Percentiles rank a stretch among this genome's conserved stretches.
phyloP scores from a whole-genome alignment of 2,888 invertebrate genomes.

The Campoplex nolae region DNA sequence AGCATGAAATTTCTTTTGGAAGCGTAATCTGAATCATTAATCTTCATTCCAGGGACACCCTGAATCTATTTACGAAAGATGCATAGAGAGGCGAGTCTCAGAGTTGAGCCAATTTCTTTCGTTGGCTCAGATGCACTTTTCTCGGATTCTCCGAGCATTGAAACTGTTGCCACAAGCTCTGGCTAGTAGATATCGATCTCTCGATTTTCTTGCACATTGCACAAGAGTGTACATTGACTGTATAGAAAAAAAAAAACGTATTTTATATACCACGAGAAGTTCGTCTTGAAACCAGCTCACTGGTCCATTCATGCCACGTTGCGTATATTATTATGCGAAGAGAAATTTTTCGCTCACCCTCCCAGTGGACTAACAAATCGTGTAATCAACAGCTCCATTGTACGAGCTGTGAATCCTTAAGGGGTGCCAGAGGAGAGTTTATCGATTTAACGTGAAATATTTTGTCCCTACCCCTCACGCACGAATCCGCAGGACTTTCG shows the following conservation, averaged over 20 bases:
- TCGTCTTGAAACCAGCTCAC: constrained; percentile 13
- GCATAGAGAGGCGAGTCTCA: constrained; percentile 28
- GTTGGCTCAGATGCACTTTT: constrained; percentile 28
- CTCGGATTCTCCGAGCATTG: constrained; percentile 17
- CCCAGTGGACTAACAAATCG: constrained; percentile 19
- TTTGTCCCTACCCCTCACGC: background rate
- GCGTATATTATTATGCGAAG: constrained; percentile 16
- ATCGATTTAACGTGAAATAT: constrained; percentile 8
- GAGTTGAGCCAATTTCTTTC: constrained; percentile 51
- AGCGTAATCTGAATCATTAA: background rate
- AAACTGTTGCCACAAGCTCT: constrained; percentile 27
- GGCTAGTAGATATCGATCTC: constrained; percentile 53
- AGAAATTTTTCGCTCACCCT: background rate
- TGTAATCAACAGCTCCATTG: constrained; percentile 53
- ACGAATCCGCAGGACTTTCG: background rate
- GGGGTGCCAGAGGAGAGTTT: constrained; percentile 12
- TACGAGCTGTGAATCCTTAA: background rate
- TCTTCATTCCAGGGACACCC: background rate
- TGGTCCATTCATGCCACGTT: constrained; percentile 39
- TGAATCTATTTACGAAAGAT: constrained; percentile 18
- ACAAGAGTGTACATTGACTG: background rate
- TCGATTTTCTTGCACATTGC: constrained; percentile 15
- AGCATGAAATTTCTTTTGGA: background rate
- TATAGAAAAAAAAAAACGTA: background rate
- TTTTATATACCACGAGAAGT: constrained; percentile 9